Conservation (phyloP, 1,140 invertebrate genomes). For the Drosophila albomicans region DNA sequence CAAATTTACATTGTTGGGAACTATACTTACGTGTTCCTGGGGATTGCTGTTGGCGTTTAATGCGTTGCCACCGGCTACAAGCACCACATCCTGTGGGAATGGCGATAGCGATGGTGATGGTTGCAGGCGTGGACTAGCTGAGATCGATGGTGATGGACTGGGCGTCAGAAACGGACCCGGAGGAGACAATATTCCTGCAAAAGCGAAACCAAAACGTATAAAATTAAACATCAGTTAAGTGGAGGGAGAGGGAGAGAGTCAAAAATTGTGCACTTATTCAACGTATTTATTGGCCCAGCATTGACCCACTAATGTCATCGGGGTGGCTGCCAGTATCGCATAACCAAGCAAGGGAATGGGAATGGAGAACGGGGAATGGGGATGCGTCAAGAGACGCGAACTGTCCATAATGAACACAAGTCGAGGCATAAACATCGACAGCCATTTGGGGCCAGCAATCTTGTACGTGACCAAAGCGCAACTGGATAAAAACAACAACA, state of each 20-base stretch:
- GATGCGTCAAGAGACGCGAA: slow-evolving; percentile 2
- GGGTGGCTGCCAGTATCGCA: slow-evolving; percentile 3
- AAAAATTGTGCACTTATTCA: slow-evolving; percentile 38
- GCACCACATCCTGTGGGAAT: slow-evolving; percentile 84
- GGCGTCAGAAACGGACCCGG: slow-evolving; percentile 85
- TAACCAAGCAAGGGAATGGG: slow-evolving; percentile 18
- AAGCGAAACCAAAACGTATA: slow-evolving; percentile 8
- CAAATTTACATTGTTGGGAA: neutral
- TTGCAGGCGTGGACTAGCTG: slow-evolving; percentile 85
- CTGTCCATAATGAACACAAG: slow-evolving; percentile 36
- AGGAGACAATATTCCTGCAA: slow-evolving; percentile 85
- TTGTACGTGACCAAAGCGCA: slow-evolving; percentile 57
- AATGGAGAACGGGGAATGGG: slow-evolving; percentile 9
- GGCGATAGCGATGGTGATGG: slow-evolving; percentile 84
- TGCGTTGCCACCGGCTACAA: slow-evolving; percentile 83
- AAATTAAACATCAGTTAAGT: slow-evolving; percentile 16
- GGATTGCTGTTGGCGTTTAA: slow-evolving; percentile 82
- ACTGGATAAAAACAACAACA: slow-evolving; percentile 36
- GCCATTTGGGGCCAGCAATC: slow-evolving; percentile 53
- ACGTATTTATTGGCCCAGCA: slow-evolving; percentile 39
- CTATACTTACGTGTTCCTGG: slow-evolving; percentile 80
- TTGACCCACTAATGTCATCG: slow-evolving; percentile 49
- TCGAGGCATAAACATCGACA: slow-evolving; percentile 46
- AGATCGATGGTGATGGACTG: slow-evolving; percentile 85
- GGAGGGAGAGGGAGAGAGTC: neutral